These are phyloP conservation scores for Cyclura pinguis DNA, from an alignment of 2,797 vertebrate species.

Conservation along the genomic window DNA sequence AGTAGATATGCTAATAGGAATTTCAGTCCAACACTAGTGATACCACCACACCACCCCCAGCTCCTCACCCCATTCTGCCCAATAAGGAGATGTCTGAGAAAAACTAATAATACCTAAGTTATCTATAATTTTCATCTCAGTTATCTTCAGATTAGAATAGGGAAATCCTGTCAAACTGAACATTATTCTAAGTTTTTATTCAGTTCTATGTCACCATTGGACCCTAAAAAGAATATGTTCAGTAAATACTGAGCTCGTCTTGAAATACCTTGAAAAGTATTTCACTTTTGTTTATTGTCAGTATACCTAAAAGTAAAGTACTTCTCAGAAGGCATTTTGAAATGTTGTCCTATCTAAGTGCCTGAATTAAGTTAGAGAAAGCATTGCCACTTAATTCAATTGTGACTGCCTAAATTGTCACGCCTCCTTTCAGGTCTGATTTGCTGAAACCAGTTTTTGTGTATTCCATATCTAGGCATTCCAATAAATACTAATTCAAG, in stretches of 20 bases:
- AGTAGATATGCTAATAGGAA: not conserved
- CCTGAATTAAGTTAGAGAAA: not conserved
- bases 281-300: not conserved
- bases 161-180: not conserved
- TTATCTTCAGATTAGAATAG: not conserved
- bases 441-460: constrained; percentile 1
- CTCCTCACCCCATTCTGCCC: not conserved
- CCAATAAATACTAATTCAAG: constrained; percentile 14
- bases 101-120: not conserved
- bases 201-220: not conserved
- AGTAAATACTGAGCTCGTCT: not conserved
- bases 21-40: no score
- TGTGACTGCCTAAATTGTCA: not conserved
- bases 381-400: not conserved
- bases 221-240: not conserved
- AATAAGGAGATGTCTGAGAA: not conserved
- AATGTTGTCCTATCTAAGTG: not conserved
- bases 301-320: not conserved
- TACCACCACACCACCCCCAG: no score
- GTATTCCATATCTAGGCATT: not conserved
- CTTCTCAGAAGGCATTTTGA: not conserved
- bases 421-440: not conserved
- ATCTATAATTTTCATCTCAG: not conserved
- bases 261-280: not conserved
- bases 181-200: not conserved